Evolutionary conservation across 2,888 invertebrate species (phyloP).

Genomic region (Cosmia pyralina): DNA sequence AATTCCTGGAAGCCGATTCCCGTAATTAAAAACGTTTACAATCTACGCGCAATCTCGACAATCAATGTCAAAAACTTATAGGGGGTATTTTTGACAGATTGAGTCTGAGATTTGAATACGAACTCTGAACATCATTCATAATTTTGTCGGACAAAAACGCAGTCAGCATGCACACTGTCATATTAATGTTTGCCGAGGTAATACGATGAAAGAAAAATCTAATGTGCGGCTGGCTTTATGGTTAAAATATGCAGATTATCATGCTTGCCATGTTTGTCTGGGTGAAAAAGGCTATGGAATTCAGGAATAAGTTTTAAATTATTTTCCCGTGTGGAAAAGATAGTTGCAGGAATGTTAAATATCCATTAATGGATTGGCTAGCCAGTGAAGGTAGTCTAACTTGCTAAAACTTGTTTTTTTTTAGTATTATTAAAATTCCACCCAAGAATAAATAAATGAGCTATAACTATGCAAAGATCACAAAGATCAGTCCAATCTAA

Average conservation of each 20-base stretch:
- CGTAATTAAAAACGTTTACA: too few relatives aligned
- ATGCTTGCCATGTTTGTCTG: neutral
- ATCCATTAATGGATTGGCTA: neutral
- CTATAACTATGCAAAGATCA: conserved; percentile 19
- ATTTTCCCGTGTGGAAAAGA: neutral
- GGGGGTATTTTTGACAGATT: neutral
- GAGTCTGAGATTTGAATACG: neutral
- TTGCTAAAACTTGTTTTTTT: conserved; percentile 10
- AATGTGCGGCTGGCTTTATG: conserved; percentile 3
- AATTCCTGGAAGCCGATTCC: neutral
- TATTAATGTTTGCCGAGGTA: neutral
- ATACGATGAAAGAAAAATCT: neutral
- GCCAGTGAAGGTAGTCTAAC: neutral
- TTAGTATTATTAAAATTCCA: too few relatives aligned
- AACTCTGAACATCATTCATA: neutral
- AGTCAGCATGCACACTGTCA: neutral
- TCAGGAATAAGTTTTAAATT: conserved; percentile 10
- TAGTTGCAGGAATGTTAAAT: neutral
- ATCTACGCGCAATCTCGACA: neutral
- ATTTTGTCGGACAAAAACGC: neutral
- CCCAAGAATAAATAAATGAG: neutral
- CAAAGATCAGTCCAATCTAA: neutral
- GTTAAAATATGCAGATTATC: conserved; percentile 28
- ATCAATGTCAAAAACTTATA: neutral
- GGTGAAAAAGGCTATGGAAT: conserved; percentile 13